phyloP scores from a whole-genome alignment of 2,888 invertebrate species.

The Melinaea marsaeus region DNA sequence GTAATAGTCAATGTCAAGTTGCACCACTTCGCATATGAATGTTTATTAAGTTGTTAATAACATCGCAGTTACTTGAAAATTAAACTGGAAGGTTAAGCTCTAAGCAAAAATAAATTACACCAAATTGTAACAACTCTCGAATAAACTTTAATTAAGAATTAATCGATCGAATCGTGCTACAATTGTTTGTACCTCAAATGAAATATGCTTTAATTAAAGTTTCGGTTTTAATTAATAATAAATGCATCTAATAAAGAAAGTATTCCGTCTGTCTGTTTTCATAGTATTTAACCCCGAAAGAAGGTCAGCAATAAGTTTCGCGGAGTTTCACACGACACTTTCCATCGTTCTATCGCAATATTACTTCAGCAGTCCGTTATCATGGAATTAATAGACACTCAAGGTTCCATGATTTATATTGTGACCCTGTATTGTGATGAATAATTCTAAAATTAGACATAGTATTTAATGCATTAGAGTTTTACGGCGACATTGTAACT shows the following conservation, averaged over 20 bases:
- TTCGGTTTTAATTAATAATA: not conserved
- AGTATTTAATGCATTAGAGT: too few relatives aligned
- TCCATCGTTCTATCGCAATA: constrained; percentile 46
- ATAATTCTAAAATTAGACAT: too few relatives aligned
- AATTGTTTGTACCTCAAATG: too few relatives aligned
- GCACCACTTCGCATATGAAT: constrained; percentile 9
- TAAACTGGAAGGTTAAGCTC: constrained; percentile 35
- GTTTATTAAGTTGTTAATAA: constrained; percentile 28
- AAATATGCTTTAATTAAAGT: too few relatives aligned
- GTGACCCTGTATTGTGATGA: too few relatives aligned
- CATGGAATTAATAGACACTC: constrained; percentile 27
- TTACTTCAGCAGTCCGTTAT: constrained; percentile 36
- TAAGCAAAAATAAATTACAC: constrained; percentile 12
- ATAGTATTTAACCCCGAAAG: constrained; percentile 37
- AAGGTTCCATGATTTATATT: constrained; percentile 8
- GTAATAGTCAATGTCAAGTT: constrained; percentile 13
- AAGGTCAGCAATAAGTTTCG: constrained; percentile 56
- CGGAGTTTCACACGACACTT: constrained; percentile 49
- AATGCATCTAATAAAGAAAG: constrained; percentile 18
- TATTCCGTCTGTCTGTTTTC: constrained; percentile 27
- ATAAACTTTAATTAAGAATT: too few relatives aligned
- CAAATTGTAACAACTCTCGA: not conserved
- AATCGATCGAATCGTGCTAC: too few relatives aligned
- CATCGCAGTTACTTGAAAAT: constrained; percentile 36
- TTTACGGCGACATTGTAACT: too few relatives aligned